Percentiles rank a stretch among this genome's conserved stretches.
Conservation (phyloP, 1,140 invertebrate species). For the Polypedilum pembai region DNA sequence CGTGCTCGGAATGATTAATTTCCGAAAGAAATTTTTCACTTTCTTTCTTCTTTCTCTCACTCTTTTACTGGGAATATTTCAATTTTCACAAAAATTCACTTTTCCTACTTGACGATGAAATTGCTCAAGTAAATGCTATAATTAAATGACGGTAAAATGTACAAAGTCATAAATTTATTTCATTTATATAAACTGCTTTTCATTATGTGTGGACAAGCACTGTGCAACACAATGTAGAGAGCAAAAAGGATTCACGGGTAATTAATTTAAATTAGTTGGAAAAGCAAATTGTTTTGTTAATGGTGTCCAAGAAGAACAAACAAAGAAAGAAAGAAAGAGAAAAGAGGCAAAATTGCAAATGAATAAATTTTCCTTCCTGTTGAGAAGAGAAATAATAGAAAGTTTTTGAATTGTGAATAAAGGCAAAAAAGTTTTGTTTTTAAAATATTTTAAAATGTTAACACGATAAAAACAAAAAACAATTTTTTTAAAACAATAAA, state of each 20-base stretch:
- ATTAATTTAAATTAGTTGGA: not conserved
- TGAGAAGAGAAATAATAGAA: no score
- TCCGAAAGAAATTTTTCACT: not conserved
- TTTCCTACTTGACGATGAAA: not conserved
- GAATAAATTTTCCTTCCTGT: no score
- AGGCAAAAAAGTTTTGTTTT: no score
- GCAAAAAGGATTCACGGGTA: not conserved
- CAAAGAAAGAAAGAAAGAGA: no score
- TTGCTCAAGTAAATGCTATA: not conserved
- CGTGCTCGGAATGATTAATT: conserved; percentile 5
- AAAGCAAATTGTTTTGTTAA: not conserved
- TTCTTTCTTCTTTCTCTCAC: not conserved
- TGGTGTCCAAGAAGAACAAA: not conserved
- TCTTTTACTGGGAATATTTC: not conserved
- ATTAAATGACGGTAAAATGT: not conserved
- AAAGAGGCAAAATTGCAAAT: no score
- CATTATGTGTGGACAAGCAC: no score
- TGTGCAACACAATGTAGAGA: no score
- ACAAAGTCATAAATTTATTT: conserved; percentile 1
- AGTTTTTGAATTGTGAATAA: no score
- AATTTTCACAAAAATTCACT: not conserved
- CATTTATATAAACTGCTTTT: not conserved
- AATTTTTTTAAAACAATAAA: no score
- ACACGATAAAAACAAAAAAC: no score
- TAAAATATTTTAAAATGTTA: no score